Conservation (phyloP, 2,888 invertebrate species). For the Brassicogethes aeneus region DNA sequence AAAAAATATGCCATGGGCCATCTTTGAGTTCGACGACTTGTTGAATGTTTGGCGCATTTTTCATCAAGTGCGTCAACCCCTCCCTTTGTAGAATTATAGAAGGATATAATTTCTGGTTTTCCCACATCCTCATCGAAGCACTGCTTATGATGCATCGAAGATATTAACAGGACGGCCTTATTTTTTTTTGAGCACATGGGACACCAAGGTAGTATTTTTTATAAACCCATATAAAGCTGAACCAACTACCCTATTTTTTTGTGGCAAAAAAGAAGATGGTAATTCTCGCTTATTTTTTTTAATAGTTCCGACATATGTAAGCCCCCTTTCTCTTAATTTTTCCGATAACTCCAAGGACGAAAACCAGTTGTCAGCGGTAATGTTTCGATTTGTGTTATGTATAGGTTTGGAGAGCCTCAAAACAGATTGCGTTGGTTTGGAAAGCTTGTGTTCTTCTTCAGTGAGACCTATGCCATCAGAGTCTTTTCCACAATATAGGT, state of each 20-base stretch:
- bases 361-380: no score
- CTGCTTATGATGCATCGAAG: slow-evolving; percentile 10
- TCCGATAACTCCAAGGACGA: no score
- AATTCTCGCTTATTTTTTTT: no score
- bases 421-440: no score
- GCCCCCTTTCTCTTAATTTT: no score
- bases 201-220: slow-evolving; percentile 8
- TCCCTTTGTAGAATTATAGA: slow-evolving; percentile 12
- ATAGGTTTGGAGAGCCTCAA: no score
- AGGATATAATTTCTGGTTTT: slow-evolving; percentile 11
- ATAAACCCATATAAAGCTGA: slow-evolving; percentile 9
- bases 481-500: no score
- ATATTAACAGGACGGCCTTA: slow-evolving; percentile 7
- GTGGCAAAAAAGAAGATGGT: slow-evolving; percentile 8
- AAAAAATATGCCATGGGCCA: slow-evolving; percentile 8
- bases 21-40: slow-evolving; percentile 5
- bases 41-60: slow-evolving; percentile 9
- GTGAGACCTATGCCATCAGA: no score
- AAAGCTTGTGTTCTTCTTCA: no score
- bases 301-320: no score
- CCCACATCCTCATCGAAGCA: slow-evolving; percentile 3
- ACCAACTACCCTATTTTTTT: slow-evolving; percentile 1
- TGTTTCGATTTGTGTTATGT: no score
- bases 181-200: slow-evolving; percentile 8
- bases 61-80: slow-evolving; percentile 10